These are phyloP conservation scores for Rousettus leschenaultii DNA, from an alignment of 2,113 vertebrate species.

Conservation along the genomic window DNA sequence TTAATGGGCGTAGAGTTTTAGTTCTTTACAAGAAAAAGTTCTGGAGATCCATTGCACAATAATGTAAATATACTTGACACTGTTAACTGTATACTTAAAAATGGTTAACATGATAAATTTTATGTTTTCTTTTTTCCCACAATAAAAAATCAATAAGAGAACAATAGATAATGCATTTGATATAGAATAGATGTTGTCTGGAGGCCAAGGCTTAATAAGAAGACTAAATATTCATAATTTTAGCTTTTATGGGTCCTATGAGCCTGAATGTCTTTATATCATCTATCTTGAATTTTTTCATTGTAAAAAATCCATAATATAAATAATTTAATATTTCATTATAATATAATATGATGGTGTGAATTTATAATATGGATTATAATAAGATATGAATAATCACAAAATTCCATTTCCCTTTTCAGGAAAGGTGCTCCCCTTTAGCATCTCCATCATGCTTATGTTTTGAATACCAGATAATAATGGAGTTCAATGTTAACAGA, in stretches of 20 bases:
- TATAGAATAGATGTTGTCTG: background rate
- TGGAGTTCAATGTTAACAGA: background rate
- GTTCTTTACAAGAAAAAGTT: background rate
- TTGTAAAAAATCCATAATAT: background rate
- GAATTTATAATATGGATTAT: background rate
- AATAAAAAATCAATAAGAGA: background rate
- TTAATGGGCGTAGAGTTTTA: background rate
- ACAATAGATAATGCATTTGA: background rate
- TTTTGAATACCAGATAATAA: background rate
- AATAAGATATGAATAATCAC: background rate
- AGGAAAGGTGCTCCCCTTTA: background rate
- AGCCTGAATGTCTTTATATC: background rate
- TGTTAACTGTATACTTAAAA: background rate
- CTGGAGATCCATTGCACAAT: background rate
- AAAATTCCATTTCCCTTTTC: background rate
- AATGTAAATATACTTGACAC: background rate
- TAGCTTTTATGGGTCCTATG: background rate
- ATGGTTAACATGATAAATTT: background rate
- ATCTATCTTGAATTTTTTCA: background rate
- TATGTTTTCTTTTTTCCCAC: background rate
- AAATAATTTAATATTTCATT: background rate
- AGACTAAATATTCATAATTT: background rate
- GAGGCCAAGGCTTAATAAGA: background rate
- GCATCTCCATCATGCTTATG: background rate
- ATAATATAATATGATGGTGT: background rate